These are phyloP conservation scores for Rhynchophorus ferrugineus DNA, from an alignment of 1,140 invertebrate species.

Conservation along the genomic window DNA sequence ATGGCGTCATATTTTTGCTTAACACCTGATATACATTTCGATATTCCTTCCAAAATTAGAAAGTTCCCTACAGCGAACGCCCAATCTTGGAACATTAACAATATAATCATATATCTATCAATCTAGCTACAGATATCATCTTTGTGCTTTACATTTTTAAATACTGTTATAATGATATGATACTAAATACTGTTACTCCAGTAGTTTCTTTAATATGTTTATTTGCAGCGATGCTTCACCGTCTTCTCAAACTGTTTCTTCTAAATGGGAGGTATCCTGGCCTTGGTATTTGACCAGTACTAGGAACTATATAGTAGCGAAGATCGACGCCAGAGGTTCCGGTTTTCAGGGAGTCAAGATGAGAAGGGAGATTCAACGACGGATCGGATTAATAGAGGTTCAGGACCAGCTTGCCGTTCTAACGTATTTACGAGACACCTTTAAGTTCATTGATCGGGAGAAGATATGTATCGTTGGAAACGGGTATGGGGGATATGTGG, in stretches of 20 bases:
- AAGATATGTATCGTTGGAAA: slow-evolving; percentile 66
- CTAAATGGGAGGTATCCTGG: slow-evolving; percentile 67
- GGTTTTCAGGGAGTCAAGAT: slow-evolving; percentile 69
- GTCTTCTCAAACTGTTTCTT: slow-evolving; percentile 65
- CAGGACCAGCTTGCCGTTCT: slow-evolving; percentile 84
- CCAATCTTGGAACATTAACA: no score
- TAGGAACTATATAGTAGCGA: slow-evolving; percentile 67
- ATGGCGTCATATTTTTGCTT: no score
- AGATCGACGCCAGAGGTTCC: slow-evolving; percentile 72
- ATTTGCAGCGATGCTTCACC: slow-evolving; percentile 59
- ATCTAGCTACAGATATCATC: no score
- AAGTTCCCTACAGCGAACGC: no score
- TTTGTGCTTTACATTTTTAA: no score
- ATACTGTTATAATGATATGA: no score
- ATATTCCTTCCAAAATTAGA: no score
- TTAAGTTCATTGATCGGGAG: slow-evolving; percentile 65
- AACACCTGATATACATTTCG: no score
- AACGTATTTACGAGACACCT: slow-evolving; percentile 60
- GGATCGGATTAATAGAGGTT: slow-evolving; percentile 55
- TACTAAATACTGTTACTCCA: no score
- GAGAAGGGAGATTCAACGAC: slow-evolving; percentile 61
- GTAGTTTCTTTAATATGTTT: no score
- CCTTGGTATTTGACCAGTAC: slow-evolving; percentile 67
- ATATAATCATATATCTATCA: no score
- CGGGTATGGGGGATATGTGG: slow-evolving; percentile 65